Conservation (phyloP, 1,140 invertebrate genomes). For the Carposina sasakii region DNA sequence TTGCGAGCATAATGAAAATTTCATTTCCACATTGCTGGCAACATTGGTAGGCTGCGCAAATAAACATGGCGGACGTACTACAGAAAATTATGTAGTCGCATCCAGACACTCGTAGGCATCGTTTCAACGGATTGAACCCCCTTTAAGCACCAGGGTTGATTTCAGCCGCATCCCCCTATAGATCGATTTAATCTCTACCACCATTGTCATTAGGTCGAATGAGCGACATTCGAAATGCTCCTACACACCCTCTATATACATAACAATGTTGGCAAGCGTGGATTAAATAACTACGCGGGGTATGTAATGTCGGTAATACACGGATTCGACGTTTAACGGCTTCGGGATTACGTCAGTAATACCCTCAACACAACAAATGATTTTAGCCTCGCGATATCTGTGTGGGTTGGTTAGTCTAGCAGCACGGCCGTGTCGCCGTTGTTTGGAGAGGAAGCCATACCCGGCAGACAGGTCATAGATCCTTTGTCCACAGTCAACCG, state of each 20-base stretch:
- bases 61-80: slow-evolving; percentile 39
- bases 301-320: slow-evolving; percentile 66
- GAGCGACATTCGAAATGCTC: slow-evolving; percentile 21
- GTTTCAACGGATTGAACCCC: slow-evolving; percentile 51
- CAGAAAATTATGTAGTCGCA: slow-evolving; percentile 40
- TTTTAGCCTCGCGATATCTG: slow-evolving; percentile 35
- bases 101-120: slow-evolving; percentile 43
- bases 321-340: slow-evolving; percentile 62
- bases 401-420: background rate
- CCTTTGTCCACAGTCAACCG: slow-evolving; percentile 34
- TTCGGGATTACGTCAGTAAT: slow-evolving; percentile 66
- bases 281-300: slow-evolving; percentile 64
- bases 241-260: slow-evolving; percentile 19
- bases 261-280: slow-evolving; percentile 43
- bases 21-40: slow-evolving; percentile 4
- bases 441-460: slow-evolving; percentile 53
- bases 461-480: slow-evolving; percentile 34
- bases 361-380: slow-evolving; percentile 60
- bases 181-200: slow-evolving; percentile 42
- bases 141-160: slow-evolving; percentile 50
- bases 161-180: slow-evolving; percentile 26
- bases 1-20: slow-evolving; percentile 1
- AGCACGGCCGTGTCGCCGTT: slow-evolving; percentile 21
- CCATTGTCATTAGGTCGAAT: slow-evolving; percentile 38
- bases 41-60: slow-evolving; percentile 33